phyloP scores from a whole-genome alignment of 2,113 vertebrate genomes.

The Murina feae region DNA sequence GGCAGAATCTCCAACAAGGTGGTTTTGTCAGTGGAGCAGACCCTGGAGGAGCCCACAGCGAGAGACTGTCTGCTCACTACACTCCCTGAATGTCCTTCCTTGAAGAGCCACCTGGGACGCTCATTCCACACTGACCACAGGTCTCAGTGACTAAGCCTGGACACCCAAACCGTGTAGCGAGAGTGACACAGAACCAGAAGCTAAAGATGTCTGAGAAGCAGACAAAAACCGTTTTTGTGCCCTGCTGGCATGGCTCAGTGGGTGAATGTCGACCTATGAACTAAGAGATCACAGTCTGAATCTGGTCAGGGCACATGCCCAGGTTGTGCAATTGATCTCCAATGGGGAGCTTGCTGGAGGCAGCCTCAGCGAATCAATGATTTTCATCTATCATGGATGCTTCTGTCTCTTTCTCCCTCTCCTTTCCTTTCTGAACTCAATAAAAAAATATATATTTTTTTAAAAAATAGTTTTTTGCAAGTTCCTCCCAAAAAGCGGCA shows the following conservation, averaged over 20 bases:
- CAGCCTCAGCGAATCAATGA: no score
- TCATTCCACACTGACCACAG: not conserved
- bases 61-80: not conserved
- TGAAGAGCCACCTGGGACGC: not conserved
- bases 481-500: not conserved
- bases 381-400: no score
- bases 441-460: no score
- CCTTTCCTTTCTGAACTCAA: no score
- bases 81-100: not conserved
- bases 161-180: not conserved
- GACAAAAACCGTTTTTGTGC: not conserved
- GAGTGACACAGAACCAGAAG: not conserved
- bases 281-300: no score
- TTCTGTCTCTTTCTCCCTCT: no score
- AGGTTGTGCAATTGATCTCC: no score
- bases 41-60: not conserved
- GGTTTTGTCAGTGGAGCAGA: not conserved
- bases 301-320: no score
- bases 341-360: no score
- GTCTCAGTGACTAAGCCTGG: not conserved
- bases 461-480: not conserved
- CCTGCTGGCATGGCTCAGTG: no score
- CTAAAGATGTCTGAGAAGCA: not conserved
- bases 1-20: accelerated
- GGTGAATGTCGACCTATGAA: no score